Base-by-base conservation (phyloP, 2,113 vertebrate genomes). In the Vanacampus margaritifer region DNA sequence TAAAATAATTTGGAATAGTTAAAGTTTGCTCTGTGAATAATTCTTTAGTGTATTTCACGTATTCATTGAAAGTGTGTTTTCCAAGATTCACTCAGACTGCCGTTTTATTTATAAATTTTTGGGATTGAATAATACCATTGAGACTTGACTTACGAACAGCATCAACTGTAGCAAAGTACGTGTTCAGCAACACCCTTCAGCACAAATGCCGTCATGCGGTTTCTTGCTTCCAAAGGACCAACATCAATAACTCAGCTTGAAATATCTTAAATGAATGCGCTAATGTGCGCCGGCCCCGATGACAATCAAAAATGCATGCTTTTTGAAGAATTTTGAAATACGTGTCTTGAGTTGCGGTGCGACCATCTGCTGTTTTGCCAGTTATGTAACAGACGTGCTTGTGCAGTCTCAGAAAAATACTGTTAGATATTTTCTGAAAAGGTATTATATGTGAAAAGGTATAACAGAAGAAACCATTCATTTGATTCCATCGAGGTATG, bases 211-310 rank as follows among this genome's bases (percentile, higher is more conserved):
- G 65, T 67, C 74, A 68, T 72, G 50, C 65, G 37, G 65, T n/a
- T n/a, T n/a, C n/a, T n/a, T n/a, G n/a, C n/a, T 50, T 78, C 69
- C 71, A 80, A 68, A 81, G 41, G 65, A 73, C 65, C 68, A 62
- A 17, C 69, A 76, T 84, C 58, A 78, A 79, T 85, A 69, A 80
- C 65, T 81, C 26, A 77, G 39, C 14, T 35, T 53, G 50, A 53
- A 53, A 11, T 53, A 10, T 53, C n/a, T 53, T n/a, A n/a, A n/a
- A n/a, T 3, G 19, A 23, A 48, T 48, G 46, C 9, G 23, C 41
- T 43, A 43, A 43, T 43, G 10, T 53, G n/a, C 11, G 21, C n/a
- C n/a, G n/a, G n/a, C n/a, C n/a, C 7, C 50, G 10, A 23, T 24
- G 19, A 50, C 17, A 23, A 17, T 4, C 21, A 24, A 53, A 53